Base-by-base conservation (phyloP, 2,113 vertebrate genomes). In the Montifringilla adamsi region DNA sequence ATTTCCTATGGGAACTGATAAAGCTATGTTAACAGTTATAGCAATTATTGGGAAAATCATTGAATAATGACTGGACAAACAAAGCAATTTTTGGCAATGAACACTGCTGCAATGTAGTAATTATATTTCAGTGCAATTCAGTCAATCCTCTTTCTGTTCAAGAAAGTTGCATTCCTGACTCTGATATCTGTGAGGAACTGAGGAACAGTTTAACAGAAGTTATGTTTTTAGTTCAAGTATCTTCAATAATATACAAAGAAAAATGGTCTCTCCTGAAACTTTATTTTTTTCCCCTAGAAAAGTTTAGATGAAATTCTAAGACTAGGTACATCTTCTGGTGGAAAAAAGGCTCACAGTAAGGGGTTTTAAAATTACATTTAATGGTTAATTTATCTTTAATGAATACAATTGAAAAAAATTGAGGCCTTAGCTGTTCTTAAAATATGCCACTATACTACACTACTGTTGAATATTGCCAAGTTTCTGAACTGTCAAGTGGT, bases 321-420 rank as follows among this genome's bases (percentile, higher is more conserved):
- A 41, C 17, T 28, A 49, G 49, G 70, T 44, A 43, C 5, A 41
- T 16, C 7, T 85, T 55, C 60, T 73, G 22, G 16, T 31, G 30
- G 19, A 85, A 72, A 59, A 59, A 64, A 79, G 13, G 35, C 39
- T 73, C 33, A 79, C 10, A 85, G 30, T 87, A 84, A 82, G 8
- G 6, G 19, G 15, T 49, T 82, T 82, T 30, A 2, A n/a, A 62
- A 81, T 91, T 59, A 44, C 28, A 39, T 52, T 96, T 93, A 79
- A 90, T 90, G 67, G 76, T 86, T 92, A 87, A 84, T 90, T 91
- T 92, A 26, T 90, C 35, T 92, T 41, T 88, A 85, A 94, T 81
- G 89, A 92, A 68, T 31, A 62, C 33, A 82, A 79, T 5, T 35
- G 66, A 74, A 46, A 70, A 90, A 95, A 91, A 59, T 22, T 66